Percentiles rank a stretch among this genome's conserved stretches.
These are phyloP conservation scores for Neotoma lepida DNA, from an alignment of 2,113 vertebrate genomes.

Conservation along the genomic window DNA sequence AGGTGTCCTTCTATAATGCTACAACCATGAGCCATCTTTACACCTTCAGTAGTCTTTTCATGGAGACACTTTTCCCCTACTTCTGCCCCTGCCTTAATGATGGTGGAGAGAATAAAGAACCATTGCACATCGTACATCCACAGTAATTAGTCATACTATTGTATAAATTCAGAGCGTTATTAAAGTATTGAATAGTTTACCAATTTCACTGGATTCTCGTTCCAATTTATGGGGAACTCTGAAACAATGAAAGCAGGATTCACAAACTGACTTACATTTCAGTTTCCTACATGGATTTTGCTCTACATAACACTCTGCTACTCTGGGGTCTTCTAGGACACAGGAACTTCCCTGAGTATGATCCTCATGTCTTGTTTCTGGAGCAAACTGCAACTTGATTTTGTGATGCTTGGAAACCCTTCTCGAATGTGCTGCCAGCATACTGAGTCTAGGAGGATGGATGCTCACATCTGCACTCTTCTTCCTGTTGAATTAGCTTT, in stretches of 20 bases:
- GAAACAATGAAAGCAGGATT: conserved; percentile 27
- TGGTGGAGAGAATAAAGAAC: conserved; percentile 79
- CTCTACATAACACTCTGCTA: conserved; percentile 29
- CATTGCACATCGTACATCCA: conserved; percentile 78
- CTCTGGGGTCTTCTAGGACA: neutral
- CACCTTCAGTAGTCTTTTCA: conserved; percentile 79
- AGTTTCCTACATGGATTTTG: conserved; percentile 10
- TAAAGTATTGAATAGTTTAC: conserved; percentile 70
- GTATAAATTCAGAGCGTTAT: conserved; percentile 68
- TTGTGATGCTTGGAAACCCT: neutral
- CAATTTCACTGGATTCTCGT: conserved; percentile 66
- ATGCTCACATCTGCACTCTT: neutral
- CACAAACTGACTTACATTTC: conserved; percentile 32
- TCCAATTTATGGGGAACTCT: conserved; percentile 27
- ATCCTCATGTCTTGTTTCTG: neutral
- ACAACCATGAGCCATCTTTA: conserved; percentile 81
- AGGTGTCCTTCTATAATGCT: conserved; percentile 83
- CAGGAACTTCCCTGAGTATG: neutral
- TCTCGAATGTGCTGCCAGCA: conserved; percentile 7
- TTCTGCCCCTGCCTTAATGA: conserved; percentile 85
- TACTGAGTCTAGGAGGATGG: neutral
- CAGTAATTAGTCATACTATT: conserved; percentile 60
- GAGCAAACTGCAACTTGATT: neutral
- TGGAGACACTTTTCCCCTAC: conserved; percentile 82
- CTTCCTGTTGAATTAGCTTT: conserved; percentile 8